Evolutionary conservation across 2,113 vertebrate genomes (phyloP), one percentile per base, ranked within the genome.

Genomic region (Perognathus longimembris): DNA sequence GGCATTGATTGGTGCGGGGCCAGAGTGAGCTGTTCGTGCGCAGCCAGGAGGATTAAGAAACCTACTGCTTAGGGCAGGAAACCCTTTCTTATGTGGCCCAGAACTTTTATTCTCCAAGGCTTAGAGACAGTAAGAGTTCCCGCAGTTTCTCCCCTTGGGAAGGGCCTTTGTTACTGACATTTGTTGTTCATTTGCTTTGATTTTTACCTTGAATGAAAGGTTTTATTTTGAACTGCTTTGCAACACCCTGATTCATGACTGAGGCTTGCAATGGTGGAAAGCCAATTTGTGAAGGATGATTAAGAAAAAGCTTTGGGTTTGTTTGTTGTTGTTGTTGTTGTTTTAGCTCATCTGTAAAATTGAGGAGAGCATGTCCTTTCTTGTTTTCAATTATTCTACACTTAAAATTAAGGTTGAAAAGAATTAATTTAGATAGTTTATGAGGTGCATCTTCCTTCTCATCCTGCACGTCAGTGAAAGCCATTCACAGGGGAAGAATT

Each of bases 351-450:
- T 54, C 54, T 75, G 4, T 32, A 94, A 90, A 59, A 21, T 45
- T 85, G 34, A 85, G 45, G 89, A 82, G 14, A 80, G 57, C 9
- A 34, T 32, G 3, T 30, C 45, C 38, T 90, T 45, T 32, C 34
- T 34, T 42, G 22, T 79, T 75, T 78, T 88, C 18, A 64, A 3
- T 36, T 54, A 95, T 36, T 78, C 6, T 85, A 74, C 38, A 12
- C 7, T 86, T 88, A 78, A 85, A 89, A 82, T 70, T 92, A 82
- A 78, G 40, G 36, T 45, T 59, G 45, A 94, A 82, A 85, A 86
- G 59, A 32, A 79, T 83, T 82, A 70, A n/a, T 83, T 74, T 76
- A 66, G 12, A 71, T n/a, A n/a, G 30, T 79, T 6, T 70, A 21
- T 89, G 75, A 88, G 64, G 40, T 78, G 93, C 1, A 18, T 70